Conservation (phyloP, 2,113 vertebrate species). For the Lasiurus borealis region DNA sequence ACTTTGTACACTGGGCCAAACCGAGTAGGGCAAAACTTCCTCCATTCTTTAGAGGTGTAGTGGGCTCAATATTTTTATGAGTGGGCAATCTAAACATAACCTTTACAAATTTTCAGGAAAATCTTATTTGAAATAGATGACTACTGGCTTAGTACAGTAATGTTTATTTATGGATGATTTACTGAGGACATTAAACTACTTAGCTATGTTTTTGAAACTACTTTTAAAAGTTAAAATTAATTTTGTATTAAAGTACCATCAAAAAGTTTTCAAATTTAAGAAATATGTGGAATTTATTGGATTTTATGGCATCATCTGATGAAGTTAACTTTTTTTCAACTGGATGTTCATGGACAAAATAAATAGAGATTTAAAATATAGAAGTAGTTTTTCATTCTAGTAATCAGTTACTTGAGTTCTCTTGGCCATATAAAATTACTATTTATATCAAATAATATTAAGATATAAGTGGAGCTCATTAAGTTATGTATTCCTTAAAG, state of each 20-base stretch:
- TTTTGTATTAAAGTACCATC: background rate
- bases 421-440: background rate
- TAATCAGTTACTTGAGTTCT: background rate
- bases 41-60: background rate
- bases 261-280: conserved; percentile 29
- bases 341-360: background rate
- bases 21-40: background rate
- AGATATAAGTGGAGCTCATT: too few relatives aligned
- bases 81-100: conserved; percentile 3
- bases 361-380: conserved; percentile 16
- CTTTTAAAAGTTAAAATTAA: conserved; percentile 49
- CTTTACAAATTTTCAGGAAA: background rate
- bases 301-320: background rate
- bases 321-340: background rate
- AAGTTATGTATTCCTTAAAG: too few relatives aligned
- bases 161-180: conserved; percentile 70
- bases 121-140: background rate
- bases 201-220: conserved; percentile 65
- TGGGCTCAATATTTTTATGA: conserved; percentile 23
- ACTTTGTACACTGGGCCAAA: too few relatives aligned
- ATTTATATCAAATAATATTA: background rate
- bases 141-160: conserved; percentile 61
- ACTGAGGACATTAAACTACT: conserved; percentile 75
- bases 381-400: background rate
- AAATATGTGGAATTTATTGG: conserved; percentile 1